Evolutionary conservation across 2,797 vertebrate genomes (phyloP), one percentile per base, ranked within the genome.

Genomic region (Vespertilio murinus): DNA sequence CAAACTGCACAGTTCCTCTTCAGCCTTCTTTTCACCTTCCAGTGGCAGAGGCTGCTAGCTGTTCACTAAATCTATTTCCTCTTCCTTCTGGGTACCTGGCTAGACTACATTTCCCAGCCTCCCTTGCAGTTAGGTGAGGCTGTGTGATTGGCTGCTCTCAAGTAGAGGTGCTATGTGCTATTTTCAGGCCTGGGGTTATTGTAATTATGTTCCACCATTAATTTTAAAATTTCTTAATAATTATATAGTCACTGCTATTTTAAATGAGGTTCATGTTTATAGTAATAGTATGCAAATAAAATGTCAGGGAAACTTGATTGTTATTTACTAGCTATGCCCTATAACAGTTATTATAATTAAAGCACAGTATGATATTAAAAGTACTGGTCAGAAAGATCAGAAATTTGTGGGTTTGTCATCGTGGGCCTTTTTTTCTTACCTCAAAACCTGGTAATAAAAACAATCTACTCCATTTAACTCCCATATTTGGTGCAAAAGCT

Each of bases 201-300:
- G 12, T 77, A 83, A 82, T 86, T 88, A 80, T 84, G 40, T 47
- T 80, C 45, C 54, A 59, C 14, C 65, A 35, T 83, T 92, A 80
- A 88, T 70, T 87, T 94, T 83, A 42, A 87, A 91, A 83, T 83
- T 87, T 83, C 77, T 70, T 65, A 73, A 83, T 20, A 91, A 90
- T 85, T 85, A 73, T 67, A 45, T 33, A 85, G 33, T n/a, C 25
- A 42, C 54, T 93, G 56, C 16, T 80, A 74, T 83, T 88, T 95
- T 74, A 93, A 95, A 38, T 83, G 28, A 90, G 13, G 52, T 78
- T 69, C 5, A 59, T 61, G 95, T 81, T 81, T 81, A 79, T 82
- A 40, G 18, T 82, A 79, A 23, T 77, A 64, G 52, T 59, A 54
- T 54, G 20, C 54, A 96, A 95, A 89, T 80, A 87, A 86, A 90